A percentile compares a stretch with the other conserved stretches of the same genome.
These are phyloP conservation scores for Pinna nobilis DNA, from an alignment of 1,140 invertebrate species.

Conservation along the genomic window DNA sequence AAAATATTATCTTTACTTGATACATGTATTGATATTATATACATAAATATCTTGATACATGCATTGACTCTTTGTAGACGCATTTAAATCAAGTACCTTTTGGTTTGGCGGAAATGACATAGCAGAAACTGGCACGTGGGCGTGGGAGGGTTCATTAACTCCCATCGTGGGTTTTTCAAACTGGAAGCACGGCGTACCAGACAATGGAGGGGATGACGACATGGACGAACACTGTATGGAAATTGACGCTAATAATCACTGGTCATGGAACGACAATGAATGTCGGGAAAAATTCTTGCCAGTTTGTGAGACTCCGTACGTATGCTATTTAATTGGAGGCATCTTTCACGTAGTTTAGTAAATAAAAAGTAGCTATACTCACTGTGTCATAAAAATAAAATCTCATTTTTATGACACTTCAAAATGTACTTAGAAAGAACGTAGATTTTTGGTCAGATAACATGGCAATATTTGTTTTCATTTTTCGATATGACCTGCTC, in stretches of 20 bases:
- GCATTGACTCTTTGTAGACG: neutral
- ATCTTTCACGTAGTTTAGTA: too few species aligned
- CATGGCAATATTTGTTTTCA: too few species aligned
- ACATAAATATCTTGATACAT: too few species aligned
- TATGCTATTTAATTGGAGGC: too few species aligned
- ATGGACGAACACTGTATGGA: slow-evolving; percentile 12
- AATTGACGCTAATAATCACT: neutral
- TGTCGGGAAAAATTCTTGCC: neutral
- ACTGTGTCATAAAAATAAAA: too few species aligned
- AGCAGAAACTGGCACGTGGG: slow-evolving; percentile 1
- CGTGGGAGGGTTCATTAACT: neutral
- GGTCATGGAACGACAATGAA: slow-evolving; percentile 8
- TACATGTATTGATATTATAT: too few species aligned
- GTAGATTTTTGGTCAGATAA: too few species aligned
- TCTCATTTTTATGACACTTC: too few species aligned
- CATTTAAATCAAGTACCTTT: neutral
- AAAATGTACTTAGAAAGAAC: too few species aligned
- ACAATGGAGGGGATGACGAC: slow-evolving; percentile 11
- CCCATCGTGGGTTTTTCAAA: neutral
- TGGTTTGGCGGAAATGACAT: slow-evolving; percentile 10
- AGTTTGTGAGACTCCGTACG: neutral
- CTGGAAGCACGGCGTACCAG: neutral
- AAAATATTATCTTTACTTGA: too few species aligned
- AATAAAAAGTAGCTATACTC: too few species aligned
- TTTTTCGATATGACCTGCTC: too few species aligned